phyloP scores from a whole-genome alignment of 2,888 invertebrate species.

The Lasioglossum marginatum region DNA sequence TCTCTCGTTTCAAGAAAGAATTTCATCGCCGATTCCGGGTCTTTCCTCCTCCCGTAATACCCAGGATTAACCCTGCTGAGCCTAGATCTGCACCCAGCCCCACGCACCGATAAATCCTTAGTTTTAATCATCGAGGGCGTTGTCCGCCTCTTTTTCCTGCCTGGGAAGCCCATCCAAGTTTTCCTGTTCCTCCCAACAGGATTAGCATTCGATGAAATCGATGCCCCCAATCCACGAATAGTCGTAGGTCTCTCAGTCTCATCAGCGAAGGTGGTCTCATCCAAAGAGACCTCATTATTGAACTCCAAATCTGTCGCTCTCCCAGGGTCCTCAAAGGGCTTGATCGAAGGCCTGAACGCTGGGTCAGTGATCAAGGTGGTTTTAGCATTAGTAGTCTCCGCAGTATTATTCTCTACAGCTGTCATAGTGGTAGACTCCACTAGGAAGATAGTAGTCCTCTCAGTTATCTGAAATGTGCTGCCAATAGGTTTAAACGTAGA shows the following conservation, averaged over 20 bases:
- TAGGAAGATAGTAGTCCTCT: background rate
- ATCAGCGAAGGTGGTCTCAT: constrained; percentile 41
- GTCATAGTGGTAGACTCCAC: constrained; percentile 1
- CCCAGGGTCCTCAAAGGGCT: background rate
- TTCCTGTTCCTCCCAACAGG: background rate
- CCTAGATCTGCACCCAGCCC: background rate
- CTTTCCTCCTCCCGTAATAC: background rate
- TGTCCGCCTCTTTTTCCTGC: constrained; percentile 25
- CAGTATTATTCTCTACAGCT: background rate
- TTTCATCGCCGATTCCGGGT: constrained; percentile 22
- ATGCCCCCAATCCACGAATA: background rate
- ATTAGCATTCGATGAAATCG: background rate
- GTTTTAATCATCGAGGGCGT: constrained; percentile 5
- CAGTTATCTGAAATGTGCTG: background rate
- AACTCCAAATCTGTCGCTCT: constrained; percentile 7
- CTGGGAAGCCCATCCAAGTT: background rate
- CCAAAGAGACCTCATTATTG: constrained; percentile 50
- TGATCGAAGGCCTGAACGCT: constrained; percentile 34
- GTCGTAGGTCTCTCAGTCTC: constrained; percentile 23
- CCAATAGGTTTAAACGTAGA: background rate
- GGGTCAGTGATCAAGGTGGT: constrained; percentile 48
- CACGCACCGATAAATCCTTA: background rate
- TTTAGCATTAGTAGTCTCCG: background rate
- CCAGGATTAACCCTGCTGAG: background rate
- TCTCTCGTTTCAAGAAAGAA: constrained; percentile 30